phyloP scores from a whole-genome alignment of 2,888 invertebrate species.

The Andrena fulva region DNA sequence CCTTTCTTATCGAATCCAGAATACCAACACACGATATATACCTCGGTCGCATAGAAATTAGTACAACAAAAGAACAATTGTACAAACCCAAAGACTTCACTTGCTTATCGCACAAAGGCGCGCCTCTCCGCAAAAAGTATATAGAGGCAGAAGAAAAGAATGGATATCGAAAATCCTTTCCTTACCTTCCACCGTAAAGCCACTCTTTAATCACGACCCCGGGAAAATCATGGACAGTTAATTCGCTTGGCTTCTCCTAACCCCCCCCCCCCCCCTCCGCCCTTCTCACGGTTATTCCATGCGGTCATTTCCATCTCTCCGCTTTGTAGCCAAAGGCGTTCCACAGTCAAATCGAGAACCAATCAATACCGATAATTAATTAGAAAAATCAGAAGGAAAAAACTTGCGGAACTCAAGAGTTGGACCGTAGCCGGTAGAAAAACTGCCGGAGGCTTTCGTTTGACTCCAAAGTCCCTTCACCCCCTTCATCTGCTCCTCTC shows the following conservation, averaged over 20 bases:
- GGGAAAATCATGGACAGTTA: slow-evolving; percentile 71
- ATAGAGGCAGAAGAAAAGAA: slow-evolving; percentile 33
- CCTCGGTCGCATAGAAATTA: not conserved
- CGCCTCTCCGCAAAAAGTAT: slow-evolving; percentile 1
- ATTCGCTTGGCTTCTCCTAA: slow-evolving; percentile 67
- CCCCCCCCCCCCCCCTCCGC: not conserved
- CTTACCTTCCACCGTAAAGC: slow-evolving; percentile 59
- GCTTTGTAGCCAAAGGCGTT: slow-evolving; percentile 68
- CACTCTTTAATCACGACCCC: slow-evolving; percentile 70
- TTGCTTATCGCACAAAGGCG: slow-evolving; percentile 16
- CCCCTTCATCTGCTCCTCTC: slow-evolving; percentile 55
- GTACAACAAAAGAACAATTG: slow-evolving; percentile 11
- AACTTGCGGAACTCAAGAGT: slow-evolving; percentile 78
- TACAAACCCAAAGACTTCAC: slow-evolving; percentile 10
- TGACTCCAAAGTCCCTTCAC: slow-evolving; percentile 64
- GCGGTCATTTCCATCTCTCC: slow-evolving; percentile 71
- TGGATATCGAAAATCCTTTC: slow-evolving; percentile 64
- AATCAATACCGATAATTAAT: slow-evolving; percentile 82
- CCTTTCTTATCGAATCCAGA: too few species aligned
- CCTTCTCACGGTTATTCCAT: slow-evolving; percentile 67
- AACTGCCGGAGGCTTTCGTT: slow-evolving; percentile 76
- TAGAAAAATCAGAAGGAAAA: slow-evolving; percentile 79
- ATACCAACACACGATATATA: too few species aligned
- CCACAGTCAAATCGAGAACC: slow-evolving; percentile 76
- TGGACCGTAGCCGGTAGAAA: slow-evolving; percentile 69